Evolutionary conservation across 2,113 vertebrate species (phyloP), one percentile per base, ranked within the genome.

Genomic region (Dipodomys spectabilis): DNA sequence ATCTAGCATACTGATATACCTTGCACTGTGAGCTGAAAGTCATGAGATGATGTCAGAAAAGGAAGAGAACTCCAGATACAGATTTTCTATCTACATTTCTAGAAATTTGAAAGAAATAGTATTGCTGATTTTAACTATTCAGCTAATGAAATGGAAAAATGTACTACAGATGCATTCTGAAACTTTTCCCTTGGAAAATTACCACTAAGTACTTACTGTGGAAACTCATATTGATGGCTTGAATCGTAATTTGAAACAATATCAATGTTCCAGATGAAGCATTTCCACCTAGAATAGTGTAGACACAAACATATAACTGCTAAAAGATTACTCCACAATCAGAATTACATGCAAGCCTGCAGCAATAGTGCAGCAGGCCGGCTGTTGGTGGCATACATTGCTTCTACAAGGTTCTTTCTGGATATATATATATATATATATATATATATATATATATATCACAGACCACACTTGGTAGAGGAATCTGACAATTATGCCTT

Each of bases 1-100:
- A 87, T 91, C 64, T 92, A 81, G 86, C 65, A 82, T 74, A 93
- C 88, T 86, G 35, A 86, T 39, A 49, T 82, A 22, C 30, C 64
- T 62, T 72, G 22, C 19, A 92, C 20, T 71, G 35, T 80, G 71
- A 95, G 88, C 18, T 82, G 7, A 72, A 85, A 77, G 35, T 82
- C 49, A 95, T 82, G 25, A 89, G 88, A 32, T 64, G 39, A 91
- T n/a, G 39, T 92, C n/a, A 94, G 68, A 87, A 91, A 12, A 82
- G 75, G 60, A 30, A 86, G 0, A 82, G 18, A 86, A 80, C 86
- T 53, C 10, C 49, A 88, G n/a, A 80, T 67, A 82, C 19, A 68
- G 0, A 53, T 94, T 60, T 88, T 83, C 39, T 3, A 86, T 30
- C 27, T 35, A 86, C 5, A 80, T 32, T 73, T 1, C 32, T 64